These are phyloP conservation scores for Harpalus rufipes DNA, from an alignment of 2,888 invertebrate genomes.

Conservation along the genomic window DNA sequence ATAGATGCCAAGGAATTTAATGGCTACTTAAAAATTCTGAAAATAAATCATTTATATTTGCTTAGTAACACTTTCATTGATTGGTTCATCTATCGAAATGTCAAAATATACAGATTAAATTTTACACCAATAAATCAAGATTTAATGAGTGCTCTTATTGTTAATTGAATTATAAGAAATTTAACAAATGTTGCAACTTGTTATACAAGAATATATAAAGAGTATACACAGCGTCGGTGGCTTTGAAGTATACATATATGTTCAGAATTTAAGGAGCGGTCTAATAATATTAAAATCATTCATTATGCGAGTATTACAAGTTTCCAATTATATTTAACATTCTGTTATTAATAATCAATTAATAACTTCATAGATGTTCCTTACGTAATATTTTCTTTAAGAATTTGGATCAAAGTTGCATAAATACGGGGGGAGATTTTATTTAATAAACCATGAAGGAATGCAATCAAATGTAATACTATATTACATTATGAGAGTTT, in stretches of 20 bases:
- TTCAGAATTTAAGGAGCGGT: constrained; percentile 29
- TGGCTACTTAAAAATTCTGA: constrained; percentile 29
- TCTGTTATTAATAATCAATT: background rate
- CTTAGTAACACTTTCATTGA: constrained; percentile 27
- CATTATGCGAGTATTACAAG: background rate
- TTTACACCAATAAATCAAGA: background rate
- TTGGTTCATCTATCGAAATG: constrained; percentile 16
- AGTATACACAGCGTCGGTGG: constrained; percentile 6
- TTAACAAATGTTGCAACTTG: constrained; percentile 10
- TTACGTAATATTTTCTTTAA: too few relatives aligned
- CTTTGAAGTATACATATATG: constrained; percentile 4
- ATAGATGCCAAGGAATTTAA: constrained; percentile 38
- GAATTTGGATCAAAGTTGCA: too few relatives aligned
- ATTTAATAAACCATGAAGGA: too few relatives aligned
- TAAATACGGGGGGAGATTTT: too few relatives aligned
- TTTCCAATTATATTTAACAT: background rate
- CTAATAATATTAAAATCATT: constrained; percentile 14
- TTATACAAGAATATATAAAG: constrained; percentile 29
- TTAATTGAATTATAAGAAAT: constrained; percentile 20
- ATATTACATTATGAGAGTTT: too few relatives aligned
- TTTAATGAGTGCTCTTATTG: constrained; percentile 3
- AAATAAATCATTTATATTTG: constrained; percentile 36
- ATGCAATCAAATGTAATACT: too few relatives aligned
- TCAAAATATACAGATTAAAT: constrained; percentile 14
- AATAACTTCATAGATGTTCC: too few relatives aligned